Evolutionary conservation across 2,113 vertebrate species (phyloP).

Genomic region (Pelecanoides urinatrix): DNA sequence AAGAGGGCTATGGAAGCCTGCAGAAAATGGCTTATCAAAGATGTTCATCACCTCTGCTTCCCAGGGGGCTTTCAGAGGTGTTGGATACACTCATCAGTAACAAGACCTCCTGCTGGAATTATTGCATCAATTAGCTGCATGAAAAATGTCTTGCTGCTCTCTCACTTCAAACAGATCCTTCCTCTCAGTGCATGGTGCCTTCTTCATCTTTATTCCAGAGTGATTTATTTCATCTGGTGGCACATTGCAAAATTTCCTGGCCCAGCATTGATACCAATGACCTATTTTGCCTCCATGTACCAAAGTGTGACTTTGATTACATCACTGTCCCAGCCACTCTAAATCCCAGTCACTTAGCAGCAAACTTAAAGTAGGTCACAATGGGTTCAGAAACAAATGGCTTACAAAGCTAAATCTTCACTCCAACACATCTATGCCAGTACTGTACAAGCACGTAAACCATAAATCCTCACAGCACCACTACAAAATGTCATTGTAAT

Average conservation of each 20-base stretch:
- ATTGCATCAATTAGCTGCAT: not conserved
- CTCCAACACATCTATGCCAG: not conserved
- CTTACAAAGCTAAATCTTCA: slow-evolving; percentile 2
- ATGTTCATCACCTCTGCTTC: slow-evolving; percentile 34
- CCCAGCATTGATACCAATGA: not conserved
- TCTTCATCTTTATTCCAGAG: not conserved
- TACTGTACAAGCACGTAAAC: not conserved
- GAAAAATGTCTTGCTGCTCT: not conserved
- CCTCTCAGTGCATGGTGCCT: not conserved
- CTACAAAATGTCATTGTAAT: not conserved
- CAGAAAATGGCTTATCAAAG: slow-evolving; percentile 45
- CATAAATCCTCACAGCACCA: not conserved
- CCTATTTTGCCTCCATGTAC: slow-evolving; percentile 23
- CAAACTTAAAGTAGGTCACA: slow-evolving; percentile 48
- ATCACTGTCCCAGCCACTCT: slow-evolving; percentile 29
- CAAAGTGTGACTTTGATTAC: slow-evolving; percentile 20
- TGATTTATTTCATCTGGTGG: not conserved
- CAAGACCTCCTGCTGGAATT: slow-evolving; percentile 14
- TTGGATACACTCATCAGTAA: not conserved
- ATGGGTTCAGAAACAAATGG: slow-evolving; percentile 15
- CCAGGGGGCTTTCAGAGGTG: not conserved
- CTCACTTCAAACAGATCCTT: not conserved
- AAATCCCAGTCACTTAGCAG: slow-evolving; percentile 33
- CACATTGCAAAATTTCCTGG: not conserved
- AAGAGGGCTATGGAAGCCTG: not conserved